A percentile compares a stretch with the other conserved stretches of the same genome.
Conservation (phyloP, 37 sponge, comb jelly and placozoan species). For the Tethya wilhelma region DNA sequence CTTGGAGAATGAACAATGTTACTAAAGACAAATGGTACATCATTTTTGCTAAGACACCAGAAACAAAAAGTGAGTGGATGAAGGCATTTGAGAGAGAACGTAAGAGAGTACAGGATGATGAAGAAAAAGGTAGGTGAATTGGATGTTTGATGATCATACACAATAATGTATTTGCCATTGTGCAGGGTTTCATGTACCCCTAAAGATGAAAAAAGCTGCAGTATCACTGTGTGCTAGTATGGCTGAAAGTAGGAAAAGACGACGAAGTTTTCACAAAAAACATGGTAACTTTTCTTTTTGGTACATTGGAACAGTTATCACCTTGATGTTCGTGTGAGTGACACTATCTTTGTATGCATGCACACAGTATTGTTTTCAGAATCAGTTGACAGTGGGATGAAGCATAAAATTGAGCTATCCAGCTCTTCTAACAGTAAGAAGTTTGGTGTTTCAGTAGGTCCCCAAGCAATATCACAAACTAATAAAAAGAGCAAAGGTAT, state of each 20-base stretch:
- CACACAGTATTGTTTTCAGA: neutral
- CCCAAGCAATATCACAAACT: too few species aligned
- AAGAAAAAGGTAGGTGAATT: conserved; percentile 48
- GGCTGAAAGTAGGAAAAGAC: neutral
- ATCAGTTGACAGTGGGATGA: conserved; percentile 9
- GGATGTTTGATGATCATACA: neutral
- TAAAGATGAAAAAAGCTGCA: conserved; percentile 64
- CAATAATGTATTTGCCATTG: neutral
- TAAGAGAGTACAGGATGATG: conserved; percentile 71
- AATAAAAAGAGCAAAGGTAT: neutral
- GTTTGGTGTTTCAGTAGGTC: neutral
- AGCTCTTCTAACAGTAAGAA: neutral
- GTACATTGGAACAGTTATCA: too few species aligned
- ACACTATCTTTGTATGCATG: neutral
- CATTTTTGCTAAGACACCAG: conserved; percentile 75
- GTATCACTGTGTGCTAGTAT: conserved; percentile 17
- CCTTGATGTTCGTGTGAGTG: too few species aligned
- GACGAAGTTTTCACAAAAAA: conserved; percentile 12
- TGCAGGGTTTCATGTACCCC: conserved; percentile 35
- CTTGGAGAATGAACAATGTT: conserved; percentile 93
- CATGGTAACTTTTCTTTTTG: conserved; percentile 1
- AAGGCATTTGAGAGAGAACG: conserved; percentile 83
- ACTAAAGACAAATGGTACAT: conserved; percentile 91
- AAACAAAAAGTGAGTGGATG: conserved; percentile 87
- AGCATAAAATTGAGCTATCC: neutral